phyloP scores from a whole-genome alignment of 2,113 vertebrate genomes.

The Hylia prasina region DNA sequence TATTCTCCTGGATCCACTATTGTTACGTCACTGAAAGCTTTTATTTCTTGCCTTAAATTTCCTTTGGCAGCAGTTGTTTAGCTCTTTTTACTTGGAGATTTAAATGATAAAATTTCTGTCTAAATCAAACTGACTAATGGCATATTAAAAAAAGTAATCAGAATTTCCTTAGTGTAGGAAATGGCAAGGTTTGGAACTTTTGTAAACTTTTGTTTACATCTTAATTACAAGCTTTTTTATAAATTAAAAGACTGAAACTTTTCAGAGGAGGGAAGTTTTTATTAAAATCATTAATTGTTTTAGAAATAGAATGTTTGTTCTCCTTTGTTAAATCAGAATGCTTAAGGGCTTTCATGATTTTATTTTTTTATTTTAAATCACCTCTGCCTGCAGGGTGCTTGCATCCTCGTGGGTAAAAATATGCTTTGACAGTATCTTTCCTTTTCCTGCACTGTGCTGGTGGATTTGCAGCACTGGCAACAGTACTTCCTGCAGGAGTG shows the following conservation, averaged over 20 bases:
- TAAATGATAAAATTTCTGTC: neutral
- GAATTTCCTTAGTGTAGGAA: neutral
- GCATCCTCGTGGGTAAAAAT: neutral
- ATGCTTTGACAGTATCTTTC: neutral
- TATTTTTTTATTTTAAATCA: neutral
- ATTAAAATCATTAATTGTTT: neutral
- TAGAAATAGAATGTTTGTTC: neutral
- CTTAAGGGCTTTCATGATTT: neutral
- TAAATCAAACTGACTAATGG: neutral
- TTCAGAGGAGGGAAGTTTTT: neutral
- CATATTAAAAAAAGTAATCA: neutral
- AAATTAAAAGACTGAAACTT: neutral
- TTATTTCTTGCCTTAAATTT: neutral
- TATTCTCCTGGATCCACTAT: neutral
- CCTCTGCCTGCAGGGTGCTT: neutral
- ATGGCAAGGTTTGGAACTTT: neutral
- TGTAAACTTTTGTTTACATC: neutral
- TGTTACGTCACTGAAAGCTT: neutral
- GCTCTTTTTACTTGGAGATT: neutral
- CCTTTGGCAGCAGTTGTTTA: neutral
- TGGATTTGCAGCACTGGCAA: accelerated
- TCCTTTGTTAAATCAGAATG: neutral
- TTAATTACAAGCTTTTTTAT: neutral
- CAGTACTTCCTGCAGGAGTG: neutral
- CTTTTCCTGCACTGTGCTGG: neutral